These are phyloP conservation scores for Platygyra sinensis DNA, from an alignment of 64 coral and sea anemone species.

Conservation along the genomic window DNA sequence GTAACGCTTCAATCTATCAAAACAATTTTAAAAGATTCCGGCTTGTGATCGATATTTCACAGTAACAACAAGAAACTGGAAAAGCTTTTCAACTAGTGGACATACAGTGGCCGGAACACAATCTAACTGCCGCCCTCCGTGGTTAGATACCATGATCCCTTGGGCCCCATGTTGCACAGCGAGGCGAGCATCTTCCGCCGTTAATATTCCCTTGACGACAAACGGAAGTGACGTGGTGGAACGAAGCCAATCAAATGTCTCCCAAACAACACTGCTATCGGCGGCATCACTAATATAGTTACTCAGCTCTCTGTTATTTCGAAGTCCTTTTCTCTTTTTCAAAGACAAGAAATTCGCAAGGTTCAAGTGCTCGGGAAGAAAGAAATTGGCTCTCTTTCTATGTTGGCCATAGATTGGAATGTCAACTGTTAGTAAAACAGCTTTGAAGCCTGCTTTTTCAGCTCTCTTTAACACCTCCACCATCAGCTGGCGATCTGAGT, in stretches of 20 bases:
- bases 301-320: not conserved
- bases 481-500: constrained; percentile 10
- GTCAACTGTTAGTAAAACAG: not conserved
- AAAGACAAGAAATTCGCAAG: constrained; percentile 17
- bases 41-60: not conserved
- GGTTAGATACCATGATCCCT: constrained; percentile 74
- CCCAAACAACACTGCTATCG: constrained; percentile 30
- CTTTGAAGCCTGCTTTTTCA: constrained; percentile 13
- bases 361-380: constrained; percentile 1
- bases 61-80: not conserved
- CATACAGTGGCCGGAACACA: constrained; percentile 67
- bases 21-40: not conserved
- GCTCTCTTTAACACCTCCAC: not conserved
- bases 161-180: constrained; percentile 64
- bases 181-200: constrained; percentile 59
- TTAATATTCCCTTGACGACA: constrained; percentile 58
- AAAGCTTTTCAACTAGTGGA: not conserved
- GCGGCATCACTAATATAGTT: not conserved
- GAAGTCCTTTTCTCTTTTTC: not conserved
- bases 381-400: not conserved
- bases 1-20: constrained; percentile 67
- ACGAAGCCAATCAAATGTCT: constrained; percentile 46
- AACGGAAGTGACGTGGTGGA: constrained; percentile 40
- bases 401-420: constrained; percentile 10
- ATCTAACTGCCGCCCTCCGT: constrained; percentile 69